Evolutionary conservation across 2,113 vertebrate genomes (phyloP).

Genomic region (Equus przewalskii): DNA sequence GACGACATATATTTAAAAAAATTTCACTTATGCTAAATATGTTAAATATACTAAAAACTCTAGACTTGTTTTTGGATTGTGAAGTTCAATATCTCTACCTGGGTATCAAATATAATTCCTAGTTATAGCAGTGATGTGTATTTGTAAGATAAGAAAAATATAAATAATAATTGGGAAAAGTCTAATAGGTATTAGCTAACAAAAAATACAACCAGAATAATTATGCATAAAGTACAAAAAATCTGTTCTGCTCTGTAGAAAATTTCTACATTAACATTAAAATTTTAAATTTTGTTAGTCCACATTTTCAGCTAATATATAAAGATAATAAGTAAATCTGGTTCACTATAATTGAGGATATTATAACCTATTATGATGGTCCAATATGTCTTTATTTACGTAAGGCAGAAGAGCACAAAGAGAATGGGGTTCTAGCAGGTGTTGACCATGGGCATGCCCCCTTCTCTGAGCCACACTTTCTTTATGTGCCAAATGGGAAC

Average conservation of each 20-base stretch:
- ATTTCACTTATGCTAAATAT: neutral
- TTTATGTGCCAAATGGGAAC: neutral
- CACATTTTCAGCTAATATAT: neutral
- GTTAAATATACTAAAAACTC: neutral
- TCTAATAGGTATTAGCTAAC: neutral
- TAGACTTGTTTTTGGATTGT: neutral
- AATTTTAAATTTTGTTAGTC: neutral
- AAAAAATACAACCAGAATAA: slow-evolving; percentile 1
- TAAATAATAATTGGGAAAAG: neutral
- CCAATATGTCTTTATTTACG: neutral
- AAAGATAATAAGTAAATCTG: neutral
- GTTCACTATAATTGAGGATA: neutral
- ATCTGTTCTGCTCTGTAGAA: neutral
- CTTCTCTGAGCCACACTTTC: neutral
- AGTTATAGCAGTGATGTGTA: neutral
- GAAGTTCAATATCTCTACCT: neutral
- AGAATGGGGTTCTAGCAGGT: no score
- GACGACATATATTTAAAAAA: neutral
- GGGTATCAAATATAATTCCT: neutral
- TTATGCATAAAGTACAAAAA: neutral
- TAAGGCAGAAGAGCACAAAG: neutral
- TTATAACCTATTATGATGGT: neutral
- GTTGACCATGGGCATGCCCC: no score
- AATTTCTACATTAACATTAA: neutral
- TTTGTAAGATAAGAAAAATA: neutral